A percentile compares a stretch with the other conserved stretches of the same genome.
Conservation (phyloP, 2,113 vertebrate species). For the Argyrosomus japonicus region DNA sequence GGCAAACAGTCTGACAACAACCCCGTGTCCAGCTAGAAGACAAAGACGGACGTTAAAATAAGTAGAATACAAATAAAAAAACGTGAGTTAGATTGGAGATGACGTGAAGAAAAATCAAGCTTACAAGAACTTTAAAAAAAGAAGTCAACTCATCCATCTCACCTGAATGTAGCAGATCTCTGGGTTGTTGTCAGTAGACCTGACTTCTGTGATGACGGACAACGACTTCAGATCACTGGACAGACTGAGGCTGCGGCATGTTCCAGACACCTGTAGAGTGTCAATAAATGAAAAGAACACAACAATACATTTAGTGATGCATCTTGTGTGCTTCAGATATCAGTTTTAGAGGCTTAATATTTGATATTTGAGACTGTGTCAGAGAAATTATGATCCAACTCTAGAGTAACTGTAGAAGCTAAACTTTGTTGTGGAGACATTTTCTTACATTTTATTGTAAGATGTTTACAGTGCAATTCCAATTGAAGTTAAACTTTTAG, state of each 20-base stretch:
- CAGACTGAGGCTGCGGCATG: slow-evolving; percentile 91
- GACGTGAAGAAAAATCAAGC: not conserved
- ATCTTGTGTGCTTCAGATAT: not conserved
- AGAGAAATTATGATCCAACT: not conserved
- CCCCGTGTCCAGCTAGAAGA: slow-evolving; percentile 92
- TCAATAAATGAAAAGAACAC: not conserved
- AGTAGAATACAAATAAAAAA: not conserved
- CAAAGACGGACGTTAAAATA: not conserved
- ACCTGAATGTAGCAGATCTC: slow-evolving; percentile 93
- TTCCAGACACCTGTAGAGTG: slow-evolving; percentile 87
- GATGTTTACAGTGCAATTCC: not conserved
- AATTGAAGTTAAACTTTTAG: not conserved
- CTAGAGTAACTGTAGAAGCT: not conserved
- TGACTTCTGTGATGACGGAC: slow-evolving; percentile 90
- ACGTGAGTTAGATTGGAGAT: not conserved
- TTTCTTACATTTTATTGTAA: not conserved
- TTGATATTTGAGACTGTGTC: not conserved
- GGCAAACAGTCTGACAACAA: slow-evolving; percentile 93
- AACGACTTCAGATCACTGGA: slow-evolving; percentile 96
- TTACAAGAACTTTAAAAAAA: not conserved
- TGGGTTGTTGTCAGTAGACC: slow-evolving; percentile 74
- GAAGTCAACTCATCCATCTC: slow-evolving; percentile 3
- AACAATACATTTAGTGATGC: not conserved
- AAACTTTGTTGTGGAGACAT: not conserved
- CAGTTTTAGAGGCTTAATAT: not conserved